Base-by-base conservation (phyloP, 2,888 invertebrate genomes). In the Leptinotarsa juncta region DNA sequence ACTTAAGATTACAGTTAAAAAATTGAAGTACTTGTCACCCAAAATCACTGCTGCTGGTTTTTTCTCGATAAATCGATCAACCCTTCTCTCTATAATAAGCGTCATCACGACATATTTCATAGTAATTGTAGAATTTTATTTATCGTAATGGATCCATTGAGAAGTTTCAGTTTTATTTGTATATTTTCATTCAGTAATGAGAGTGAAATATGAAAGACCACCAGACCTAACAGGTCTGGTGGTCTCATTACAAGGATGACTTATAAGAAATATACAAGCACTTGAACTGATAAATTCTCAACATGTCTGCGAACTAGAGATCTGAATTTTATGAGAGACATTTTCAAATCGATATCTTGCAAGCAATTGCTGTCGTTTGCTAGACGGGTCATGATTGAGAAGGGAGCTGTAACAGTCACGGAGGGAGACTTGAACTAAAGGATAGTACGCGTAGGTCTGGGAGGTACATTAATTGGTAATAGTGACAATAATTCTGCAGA, bases 41-140 rank as follows among this genome's bases (percentile, higher is more conserved):
- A 66, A 66, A n/a, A 42, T 66, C 66, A 66, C 66, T 12, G 66
- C 48, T 16, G 66, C 66, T 7, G 14, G n/a, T n/a, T 66, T 66
- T 50, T 66, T 66, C 48, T 48, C 32, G 49, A 66, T 66, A 66
- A 66, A 48, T 32, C 66, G 50, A 10, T 50, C 66, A 12, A 66
- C 66, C 14, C 14, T 66, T 23, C 66, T 66, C n/a, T 66, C 66
- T n/a, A 18, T 66, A 14, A 48, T 66, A 32, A 66, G 66, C 23
- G 42, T 32, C 66, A 66, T 66, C 66, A 66, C 66, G 14, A 66
- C 66, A 10, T 66, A 66, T 66, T 48, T 66, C 20, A 66, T 66
- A n/a, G 66, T 66, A 7, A 50, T 66, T n/a, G 66, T 66, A 7
- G 42, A 66, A 48, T 66, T 66, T n/a, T 66, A 66, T 20, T 23